Evolutionary conservation across 2,113 vertebrate species (phyloP).

Genomic region (Vicugna pacos): DNA sequence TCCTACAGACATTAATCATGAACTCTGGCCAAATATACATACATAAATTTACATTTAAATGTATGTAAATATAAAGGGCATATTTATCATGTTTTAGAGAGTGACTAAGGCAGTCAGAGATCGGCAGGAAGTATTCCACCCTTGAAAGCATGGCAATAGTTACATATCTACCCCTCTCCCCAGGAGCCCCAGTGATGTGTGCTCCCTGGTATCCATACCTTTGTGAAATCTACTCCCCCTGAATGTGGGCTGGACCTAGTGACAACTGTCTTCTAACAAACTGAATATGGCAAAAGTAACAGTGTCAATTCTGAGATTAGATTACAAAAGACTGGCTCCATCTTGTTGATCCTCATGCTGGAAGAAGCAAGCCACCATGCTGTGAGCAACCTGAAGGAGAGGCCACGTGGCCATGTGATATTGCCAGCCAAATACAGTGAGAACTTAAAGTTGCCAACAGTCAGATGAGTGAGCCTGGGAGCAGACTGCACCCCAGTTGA

Average conservation of each 20-base stretch:
- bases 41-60: neutral
- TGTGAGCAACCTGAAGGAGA: neutral
- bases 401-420: neutral
- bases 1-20: neutral
- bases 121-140: neutral
- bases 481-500: too few relatives aligned
- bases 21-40: neutral
- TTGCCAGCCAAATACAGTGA: neutral
- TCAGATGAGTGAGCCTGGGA: fast-evolving
- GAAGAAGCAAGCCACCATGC: fast-evolving
- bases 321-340: neutral
- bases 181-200: fast-evolving
- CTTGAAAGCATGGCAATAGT: neutral
- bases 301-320: neutral
- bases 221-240: neutral
- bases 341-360: neutral
- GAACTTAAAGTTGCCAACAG: neutral
- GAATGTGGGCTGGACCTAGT: neutral
- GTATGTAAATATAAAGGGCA: neutral
- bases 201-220: neutral
- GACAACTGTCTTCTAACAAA: neutral
- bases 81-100: neutral
- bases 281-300: neutral
- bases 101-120: neutral
- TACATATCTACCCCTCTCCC: neutral